Evolutionary conservation across 2,888 invertebrate species (phyloP).

Genomic region (Teinopalpus imperialis): DNA sequence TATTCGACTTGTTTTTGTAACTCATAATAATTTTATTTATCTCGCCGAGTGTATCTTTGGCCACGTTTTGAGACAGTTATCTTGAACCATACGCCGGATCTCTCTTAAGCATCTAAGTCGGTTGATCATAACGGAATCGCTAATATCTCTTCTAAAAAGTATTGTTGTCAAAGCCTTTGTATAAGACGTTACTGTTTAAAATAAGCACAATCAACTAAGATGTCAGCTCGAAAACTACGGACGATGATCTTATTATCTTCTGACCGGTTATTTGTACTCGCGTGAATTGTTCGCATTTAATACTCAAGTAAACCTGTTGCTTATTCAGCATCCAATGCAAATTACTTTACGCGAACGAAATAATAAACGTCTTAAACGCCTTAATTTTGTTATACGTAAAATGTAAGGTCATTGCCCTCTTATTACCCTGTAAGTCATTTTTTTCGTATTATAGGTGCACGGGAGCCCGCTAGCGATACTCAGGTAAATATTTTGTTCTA

Average conservation of each 20-base stretch:
- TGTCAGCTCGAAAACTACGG: constrained; percentile 16
- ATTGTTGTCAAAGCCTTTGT: constrained; percentile 36
- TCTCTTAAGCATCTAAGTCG: constrained; percentile 53
- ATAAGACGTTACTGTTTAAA: constrained; percentile 18
- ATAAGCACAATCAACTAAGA: constrained; percentile 35
- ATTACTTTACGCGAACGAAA: constrained; percentile 18
- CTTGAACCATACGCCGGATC: constrained; percentile 44
- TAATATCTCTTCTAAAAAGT: constrained; percentile 35
- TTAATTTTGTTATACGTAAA: constrained; percentile 17
- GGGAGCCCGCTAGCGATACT: background rate
- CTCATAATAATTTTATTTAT: constrained; percentile 42
- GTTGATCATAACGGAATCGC: constrained; percentile 56
- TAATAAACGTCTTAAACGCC: constrained; percentile 15
- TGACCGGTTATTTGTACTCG: constrained; percentile 38
- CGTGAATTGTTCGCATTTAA: constrained; percentile 6
- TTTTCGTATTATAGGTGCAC: constrained; percentile 8
- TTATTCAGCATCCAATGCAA: constrained; percentile 23
- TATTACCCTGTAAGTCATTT: constrained; percentile 18
- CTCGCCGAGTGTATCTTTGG: constrained; percentile 44
- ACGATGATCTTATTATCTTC: constrained; percentile 44
- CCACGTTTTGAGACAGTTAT: constrained; percentile 24
- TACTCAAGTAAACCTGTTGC: constrained; percentile 19
- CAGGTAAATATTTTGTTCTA: constrained; percentile 4
- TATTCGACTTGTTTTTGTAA: constrained; percentile 12
- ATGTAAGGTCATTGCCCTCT: constrained; percentile 21